Conservation (phyloP, 2,797 vertebrate genomes). For the Merluccius polli region DNA sequence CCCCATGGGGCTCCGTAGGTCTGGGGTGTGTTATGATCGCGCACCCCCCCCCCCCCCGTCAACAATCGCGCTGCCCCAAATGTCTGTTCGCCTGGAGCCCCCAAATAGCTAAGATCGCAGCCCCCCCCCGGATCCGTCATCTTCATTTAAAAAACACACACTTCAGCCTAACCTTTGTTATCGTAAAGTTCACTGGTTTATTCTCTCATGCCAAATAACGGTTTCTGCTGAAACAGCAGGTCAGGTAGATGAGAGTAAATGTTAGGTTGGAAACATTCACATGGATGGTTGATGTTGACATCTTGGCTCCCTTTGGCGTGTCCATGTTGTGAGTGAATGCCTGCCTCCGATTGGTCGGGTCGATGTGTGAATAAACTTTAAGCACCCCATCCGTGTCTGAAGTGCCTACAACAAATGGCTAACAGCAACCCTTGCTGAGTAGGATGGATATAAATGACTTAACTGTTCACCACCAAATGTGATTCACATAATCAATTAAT, state of each 20-base stretch:
- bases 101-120: too few species aligned
- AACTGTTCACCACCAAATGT: neutral
- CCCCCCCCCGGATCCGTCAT: too few species aligned
- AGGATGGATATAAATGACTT: neutral
- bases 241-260: neutral
- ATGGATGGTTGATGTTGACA: neutral
- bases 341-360: neutral
- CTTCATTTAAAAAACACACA: too few species aligned
- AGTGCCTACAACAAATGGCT: neutral
- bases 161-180: slow-evolving; percentile 1
- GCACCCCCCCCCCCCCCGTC: too few species aligned
- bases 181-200: neutral
- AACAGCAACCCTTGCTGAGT: neutral
- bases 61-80: too few species aligned
- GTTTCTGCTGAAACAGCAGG: neutral
- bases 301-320: too few species aligned
- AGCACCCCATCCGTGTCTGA: neutral
- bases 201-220: neutral
- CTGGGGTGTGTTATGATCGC: too few species aligned
- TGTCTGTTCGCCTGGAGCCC: too few species aligned
- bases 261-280: neutral
- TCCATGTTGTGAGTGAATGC: neutral
- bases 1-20: too few species aligned
- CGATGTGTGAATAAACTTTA: neutral
- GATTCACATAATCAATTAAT: neutral